Evolutionary conservation across 2,113 vertebrate genomes (phyloP), one percentile per base, ranked within the genome.

Genomic region (Bujurquina vittata): DNA sequence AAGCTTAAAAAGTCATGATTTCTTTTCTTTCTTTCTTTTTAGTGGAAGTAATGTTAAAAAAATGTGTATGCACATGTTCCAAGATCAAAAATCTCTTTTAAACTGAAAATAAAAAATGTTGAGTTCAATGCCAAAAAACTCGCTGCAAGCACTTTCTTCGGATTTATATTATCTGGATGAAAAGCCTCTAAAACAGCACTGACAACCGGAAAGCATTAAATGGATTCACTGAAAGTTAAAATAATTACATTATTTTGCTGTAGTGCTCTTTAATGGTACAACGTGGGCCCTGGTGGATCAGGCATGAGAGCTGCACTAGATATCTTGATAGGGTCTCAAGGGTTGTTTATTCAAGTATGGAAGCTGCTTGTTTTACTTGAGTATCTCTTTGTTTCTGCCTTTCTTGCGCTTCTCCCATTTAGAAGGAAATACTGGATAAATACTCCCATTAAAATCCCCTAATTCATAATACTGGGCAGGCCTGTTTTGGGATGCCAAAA

Each of bases 171-270:
- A 72, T n/a, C 67, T 33, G 46, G 67, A 54, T 54, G 67, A 72
- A 72, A 72, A 84, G 18, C 60, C 14, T 60, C 33, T 35, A 22
- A 55, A 79, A 49, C 43, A 78, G 59, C 52, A 54, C 40, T 69
- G 37, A 62, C 46, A 33, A 52, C 59, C 26, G 43, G 58, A 6
- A 43, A 55, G 4, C 60, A 52, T 52, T 75, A 18, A 77, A 40
- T 58, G 75, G 74, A 61, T 55, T 26, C 26, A 67, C 58, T 61
- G 59, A n/a, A 72, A 33, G 46, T 72, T 54, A 33, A 72, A 72
- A 72, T 33, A 31, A 72, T 72, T 31, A 54, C 26, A 54, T 72
- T 72, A 72, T 72, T 54, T 72, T 72, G n/a, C 67, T 23, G n/a
- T 33, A 72, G 46, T 72, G 46, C 31, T 29, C 35, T 67, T 40